phyloP scores from a whole-genome alignment of 1,140 invertebrate genomes.

The Pseudomyrmex cubaensis region DNA sequence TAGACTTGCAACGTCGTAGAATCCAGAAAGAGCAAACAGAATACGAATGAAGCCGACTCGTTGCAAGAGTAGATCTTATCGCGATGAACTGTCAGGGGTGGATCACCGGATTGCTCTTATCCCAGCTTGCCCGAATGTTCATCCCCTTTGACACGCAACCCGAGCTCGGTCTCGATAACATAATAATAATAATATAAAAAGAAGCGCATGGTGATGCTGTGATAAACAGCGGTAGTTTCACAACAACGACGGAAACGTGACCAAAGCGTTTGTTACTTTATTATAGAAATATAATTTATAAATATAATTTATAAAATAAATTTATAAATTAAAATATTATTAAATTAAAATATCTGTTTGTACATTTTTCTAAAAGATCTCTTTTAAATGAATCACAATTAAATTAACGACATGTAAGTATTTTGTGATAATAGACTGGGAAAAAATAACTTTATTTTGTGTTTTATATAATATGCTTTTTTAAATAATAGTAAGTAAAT shows the following conservation, averaged over 20 bases:
- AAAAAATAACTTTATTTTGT: no score
- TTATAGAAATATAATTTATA: no score
- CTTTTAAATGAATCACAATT: no score
- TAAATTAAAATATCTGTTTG: neutral
- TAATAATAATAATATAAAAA: slow-evolving; percentile 26
- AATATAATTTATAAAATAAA: no score
- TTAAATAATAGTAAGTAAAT: no score
- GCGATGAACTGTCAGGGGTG: slow-evolving; percentile 76
- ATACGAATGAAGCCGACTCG: slow-evolving; percentile 76
- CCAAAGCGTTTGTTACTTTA: no score
- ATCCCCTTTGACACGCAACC: slow-evolving; percentile 70
- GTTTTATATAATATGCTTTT: no score
- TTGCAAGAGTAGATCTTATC: slow-evolving; percentile 79
- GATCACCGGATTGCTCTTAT: slow-evolving; percentile 80
- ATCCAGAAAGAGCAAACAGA: slow-evolving; percentile 75
- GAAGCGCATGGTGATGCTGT: slow-evolving; percentile 27
- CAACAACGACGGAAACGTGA: neutral
- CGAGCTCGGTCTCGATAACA: slow-evolving; percentile 68
- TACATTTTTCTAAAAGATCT: no score
- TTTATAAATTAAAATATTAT: neutral
- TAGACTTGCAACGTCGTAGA: slow-evolving; percentile 62
- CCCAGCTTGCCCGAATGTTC: slow-evolving; percentile 73
- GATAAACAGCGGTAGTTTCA: slow-evolving; percentile 17
- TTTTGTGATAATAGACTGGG: no score
- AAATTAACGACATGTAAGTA: no score